phyloP scores from a whole-genome alignment of 2,888 invertebrate species.

The Pinctada fucata region DNA sequence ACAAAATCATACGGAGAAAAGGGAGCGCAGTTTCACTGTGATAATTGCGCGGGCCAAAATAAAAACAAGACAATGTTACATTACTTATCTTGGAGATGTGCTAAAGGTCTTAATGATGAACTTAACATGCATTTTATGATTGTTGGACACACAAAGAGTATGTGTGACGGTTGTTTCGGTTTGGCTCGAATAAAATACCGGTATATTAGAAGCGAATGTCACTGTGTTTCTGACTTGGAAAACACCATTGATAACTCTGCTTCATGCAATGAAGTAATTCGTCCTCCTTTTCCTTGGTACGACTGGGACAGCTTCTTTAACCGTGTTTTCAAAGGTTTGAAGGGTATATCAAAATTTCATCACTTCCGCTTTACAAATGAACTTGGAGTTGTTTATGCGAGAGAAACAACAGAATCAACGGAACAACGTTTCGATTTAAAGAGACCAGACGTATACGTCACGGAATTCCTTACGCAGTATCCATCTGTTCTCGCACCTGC shows the following conservation, averaged over 20 bases:
- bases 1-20: background rate
- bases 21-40: background rate
- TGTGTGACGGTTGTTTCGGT: slow-evolving; percentile 1
- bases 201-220: background rate
- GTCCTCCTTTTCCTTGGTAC: background rate
- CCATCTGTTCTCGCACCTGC: no score
- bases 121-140: background rate
- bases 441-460: no score
- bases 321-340: background rate
- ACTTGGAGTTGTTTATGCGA: background rate
- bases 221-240: background rate
- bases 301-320: background rate
- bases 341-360: background rate
- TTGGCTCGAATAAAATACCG: background rate
- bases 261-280: background rate
- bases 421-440: no score
- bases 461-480: no score
- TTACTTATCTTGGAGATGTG: background rate
- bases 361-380: background rate
- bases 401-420: no score
- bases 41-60: background rate
- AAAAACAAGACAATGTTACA: background rate
- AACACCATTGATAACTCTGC: background rate
- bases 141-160: background rate
- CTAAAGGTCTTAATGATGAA: background rate